Base-by-base conservation (phyloP, 2,888 invertebrate species). In the Polydrusus cervinus region DNA sequence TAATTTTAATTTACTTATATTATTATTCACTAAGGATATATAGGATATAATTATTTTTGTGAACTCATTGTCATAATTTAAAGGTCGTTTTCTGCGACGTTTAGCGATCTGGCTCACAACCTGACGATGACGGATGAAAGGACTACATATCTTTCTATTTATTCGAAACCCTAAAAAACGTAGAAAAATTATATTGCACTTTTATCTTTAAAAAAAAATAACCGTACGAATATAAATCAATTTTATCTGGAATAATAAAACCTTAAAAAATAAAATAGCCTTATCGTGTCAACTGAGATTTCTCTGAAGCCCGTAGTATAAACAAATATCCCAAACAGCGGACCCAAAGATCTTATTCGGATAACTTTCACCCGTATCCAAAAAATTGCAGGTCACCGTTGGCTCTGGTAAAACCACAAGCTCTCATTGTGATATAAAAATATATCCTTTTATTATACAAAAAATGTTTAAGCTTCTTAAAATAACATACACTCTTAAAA, bases 191-290 rank as follows among this genome's bases (percentile, higher is more conserved):
- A 25, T 25, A 5, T 3, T 3, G 5, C 25, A 1, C 25, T 25
- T 25, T 25, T 25, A 25, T 25, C 3, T 34, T 34, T 34, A 51
- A 51, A 51, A 51, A 51, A 1, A 11, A 1, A 11, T 18, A 51
- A 51, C 0, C 10, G 8, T 11, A 11, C 16, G 13, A 51, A 11
- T 20, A 20, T 51, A 51, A 25, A 51, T 43, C 62, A 62, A 62
- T 38, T 62, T 62, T 62, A 43, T 43, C 62, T 5, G 16, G 11
- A 34, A 62, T 18, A 62, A 62, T 62, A 62, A 62, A 62, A 62
- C 43, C 34, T 40, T 14, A 18, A 62, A 40, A 40, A 43, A 62
- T 43, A 62, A 62, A 62, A 62, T 62, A 62, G 11, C 62, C 40
- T 62, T 40, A 62, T 62, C 62, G 62, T 20, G 18, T 20, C 43